Conservation (phyloP, 92 coral and sea anemone genomes). For the Zoanthus sansibaricus region DNA sequence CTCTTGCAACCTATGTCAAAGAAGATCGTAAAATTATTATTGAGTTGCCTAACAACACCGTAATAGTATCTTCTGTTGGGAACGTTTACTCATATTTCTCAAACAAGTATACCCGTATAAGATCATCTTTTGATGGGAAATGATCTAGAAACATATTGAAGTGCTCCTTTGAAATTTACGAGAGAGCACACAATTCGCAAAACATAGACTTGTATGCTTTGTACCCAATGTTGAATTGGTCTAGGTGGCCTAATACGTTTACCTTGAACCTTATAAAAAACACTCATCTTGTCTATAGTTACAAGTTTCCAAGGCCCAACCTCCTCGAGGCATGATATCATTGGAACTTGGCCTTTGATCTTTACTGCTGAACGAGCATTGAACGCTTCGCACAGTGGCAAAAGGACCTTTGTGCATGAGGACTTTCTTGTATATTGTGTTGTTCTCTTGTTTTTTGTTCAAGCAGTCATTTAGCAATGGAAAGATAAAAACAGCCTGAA, state of each 20-base stretch:
- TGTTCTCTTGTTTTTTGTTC: neutral
- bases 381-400: conserved; percentile 41
- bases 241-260: conserved; percentile 3
- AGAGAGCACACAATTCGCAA: conserved; percentile 21
- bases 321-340: conserved; percentile 20
- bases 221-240: conserved; percentile 20
- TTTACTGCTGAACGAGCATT: conserved; percentile 41
- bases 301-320: conserved; percentile 39
- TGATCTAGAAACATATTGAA: conserved; percentile 30
- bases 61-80: neutral
- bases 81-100: neutral
- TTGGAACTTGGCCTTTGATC: conserved; percentile 18
- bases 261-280: conserved; percentile 38
- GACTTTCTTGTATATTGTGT: neutral
- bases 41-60: neutral
- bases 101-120: conserved; percentile 8
- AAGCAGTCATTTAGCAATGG: neutral
- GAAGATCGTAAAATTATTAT: too few relatives aligned
- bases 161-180: conserved; percentile 42
- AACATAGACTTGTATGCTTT: conserved; percentile 2
- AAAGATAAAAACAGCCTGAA: neutral
- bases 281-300: conserved; percentile 32
- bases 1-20: neutral
- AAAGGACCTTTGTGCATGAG: conserved; percentile 35
- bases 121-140: conserved; percentile 31